Evolutionary conservation across 2,888 invertebrate genomes (phyloP), one percentile per base, ranked within the genome.

Genomic region (Drosophila cracens): DNA sequence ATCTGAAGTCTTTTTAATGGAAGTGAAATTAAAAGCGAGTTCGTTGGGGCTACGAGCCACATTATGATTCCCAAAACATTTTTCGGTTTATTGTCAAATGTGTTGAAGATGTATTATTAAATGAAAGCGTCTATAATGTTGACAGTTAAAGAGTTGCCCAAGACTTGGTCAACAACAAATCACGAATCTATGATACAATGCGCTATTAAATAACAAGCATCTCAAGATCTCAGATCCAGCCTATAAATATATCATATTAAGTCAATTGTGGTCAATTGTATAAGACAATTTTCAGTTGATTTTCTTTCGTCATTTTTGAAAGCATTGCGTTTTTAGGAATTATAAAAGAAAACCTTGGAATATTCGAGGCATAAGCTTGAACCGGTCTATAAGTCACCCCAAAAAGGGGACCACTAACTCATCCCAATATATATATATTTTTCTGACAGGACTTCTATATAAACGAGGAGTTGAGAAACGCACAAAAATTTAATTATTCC

Each of bases 21-120:
- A 52, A 76, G 73, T 74, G 73, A 78, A 77, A 76, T 43, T 77
- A 79, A 74, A 65, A 62, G 62, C 66, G 52, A 31, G 53, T 51
- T 48, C 21, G 64, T 38, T 31, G 56, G 48, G 56, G 51, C 70
- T 52, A 18, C 48, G 54, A 29, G 38, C 34, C 43, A 21, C 18
- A 27, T n/a, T 51, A 27, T n/a, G 48, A 49, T 58, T 61, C 59
- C 75, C 70, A 70, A 25, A 52, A 16, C 25, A 27, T 48, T 46
- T 40, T 18, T 25, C 33, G 29, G 16, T 34, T 38, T 54, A 16
- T 46, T 71, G 56, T 57, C 62, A 70, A 52, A 52, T 40, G 36
- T n/a, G 4, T 36, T 33, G 25, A 43, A 33, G 38, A 56, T 10
- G 48, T 58, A 33, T 43, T 43, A 11, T 38, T 25, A 31, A 62